phyloP scores from a whole-genome alignment of 37 sponge, comb jelly and placozoan species.

The Chondrosia reniformis region DNA sequence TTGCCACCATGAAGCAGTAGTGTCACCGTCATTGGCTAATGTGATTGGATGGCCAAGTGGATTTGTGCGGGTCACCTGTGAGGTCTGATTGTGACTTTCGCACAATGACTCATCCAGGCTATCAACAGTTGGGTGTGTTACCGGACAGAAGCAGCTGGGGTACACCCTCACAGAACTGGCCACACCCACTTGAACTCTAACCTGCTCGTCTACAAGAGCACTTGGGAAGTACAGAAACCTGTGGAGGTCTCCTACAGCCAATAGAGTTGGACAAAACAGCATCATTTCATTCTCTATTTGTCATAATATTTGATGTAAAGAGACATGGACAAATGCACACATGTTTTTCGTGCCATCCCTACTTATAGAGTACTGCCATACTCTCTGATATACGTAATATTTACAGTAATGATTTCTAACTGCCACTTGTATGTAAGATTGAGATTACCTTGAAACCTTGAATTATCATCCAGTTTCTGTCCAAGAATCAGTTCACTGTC shows the following conservation, averaged over 20 bases:
- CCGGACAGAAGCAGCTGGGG: constrained; percentile 64
- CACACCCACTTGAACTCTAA: constrained; percentile 23
- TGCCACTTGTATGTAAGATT: no score
- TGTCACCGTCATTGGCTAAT: constrained; percentile 47
- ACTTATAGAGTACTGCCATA: no score
- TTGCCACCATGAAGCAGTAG: constrained; percentile 67
- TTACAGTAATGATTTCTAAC: no score
- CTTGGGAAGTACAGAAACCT: constrained; percentile 40
- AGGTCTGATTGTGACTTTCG: background rate
- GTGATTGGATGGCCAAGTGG: constrained; percentile 27
- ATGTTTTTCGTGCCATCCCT: no score
- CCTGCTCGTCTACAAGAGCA: constrained; percentile 45
- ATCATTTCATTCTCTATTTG: background rate
- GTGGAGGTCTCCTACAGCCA: constrained; percentile 46
- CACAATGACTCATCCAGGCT: constrained; percentile 21
- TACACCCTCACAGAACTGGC: constrained; percentile 20
- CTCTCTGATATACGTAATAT: no score
- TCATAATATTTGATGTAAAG: background rate
- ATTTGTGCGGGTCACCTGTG: constrained; percentile 39
- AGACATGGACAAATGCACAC: no score
- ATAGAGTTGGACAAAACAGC: background rate
- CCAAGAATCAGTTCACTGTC: constrained; percentile 39
- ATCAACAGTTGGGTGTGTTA: constrained; percentile 36
- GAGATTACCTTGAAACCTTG: constrained; percentile 44
- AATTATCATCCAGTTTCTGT: background rate